phyloP scores from a whole-genome alignment of 2,888 invertebrate genomes.

The Tetanocera ferruginea region DNA sequence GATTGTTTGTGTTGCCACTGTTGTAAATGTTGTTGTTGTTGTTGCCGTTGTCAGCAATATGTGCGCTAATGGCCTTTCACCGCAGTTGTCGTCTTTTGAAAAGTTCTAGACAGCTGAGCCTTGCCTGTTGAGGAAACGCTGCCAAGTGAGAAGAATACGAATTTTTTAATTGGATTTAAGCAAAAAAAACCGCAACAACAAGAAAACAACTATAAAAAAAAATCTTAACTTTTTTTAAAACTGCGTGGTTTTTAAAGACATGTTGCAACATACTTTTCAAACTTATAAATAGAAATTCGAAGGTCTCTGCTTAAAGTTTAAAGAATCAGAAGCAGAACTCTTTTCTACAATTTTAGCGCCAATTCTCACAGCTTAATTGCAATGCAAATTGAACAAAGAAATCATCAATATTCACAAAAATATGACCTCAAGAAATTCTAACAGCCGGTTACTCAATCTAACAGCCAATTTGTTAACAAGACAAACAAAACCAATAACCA shows the following conservation, averaged over 20 bases:
- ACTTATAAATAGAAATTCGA: no score
- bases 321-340: background rate
- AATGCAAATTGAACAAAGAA: background rate
- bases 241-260: no score
- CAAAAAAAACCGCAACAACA: no score
- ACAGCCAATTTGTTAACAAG: constrained; percentile 11
- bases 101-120: constrained; percentile 27
- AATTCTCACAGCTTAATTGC: background rate
- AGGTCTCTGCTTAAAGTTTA: background rate
- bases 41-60: constrained; percentile 9
- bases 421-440: background rate
- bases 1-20: background rate
- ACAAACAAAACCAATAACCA: constrained; percentile 11
- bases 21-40: background rate
- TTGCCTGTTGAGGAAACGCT: background rate
- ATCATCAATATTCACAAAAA: background rate
- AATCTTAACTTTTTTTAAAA: no score
- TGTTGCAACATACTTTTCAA: no score
- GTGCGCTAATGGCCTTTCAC: constrained; percentile 38
- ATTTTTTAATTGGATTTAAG: constrained; percentile 12
- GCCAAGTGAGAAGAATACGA: background rate
- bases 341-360: background rate
- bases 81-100: constrained; percentile 29
- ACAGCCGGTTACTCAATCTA: background rate
- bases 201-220: no score